Conservation (phyloP, 2,797 vertebrate genomes). For the Cyprinodon diabolis region DNA sequence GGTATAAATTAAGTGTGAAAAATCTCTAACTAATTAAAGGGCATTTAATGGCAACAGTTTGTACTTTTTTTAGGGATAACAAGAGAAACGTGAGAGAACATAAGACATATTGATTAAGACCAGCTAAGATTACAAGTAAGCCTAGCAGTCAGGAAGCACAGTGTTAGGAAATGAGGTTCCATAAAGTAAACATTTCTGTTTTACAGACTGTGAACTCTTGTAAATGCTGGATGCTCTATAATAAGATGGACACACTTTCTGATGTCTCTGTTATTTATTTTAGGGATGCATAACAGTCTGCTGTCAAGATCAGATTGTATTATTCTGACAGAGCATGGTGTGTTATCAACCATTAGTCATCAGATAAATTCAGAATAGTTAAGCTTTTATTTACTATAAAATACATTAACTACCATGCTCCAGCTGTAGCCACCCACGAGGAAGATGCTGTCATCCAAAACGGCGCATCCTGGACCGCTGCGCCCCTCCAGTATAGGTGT, state of each 20-base stretch:
- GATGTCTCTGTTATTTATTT: not conserved
- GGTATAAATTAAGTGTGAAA: not conserved
- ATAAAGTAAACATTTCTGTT: not conserved
- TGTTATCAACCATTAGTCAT: not conserved
- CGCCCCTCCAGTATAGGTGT: conserved; percentile 97
- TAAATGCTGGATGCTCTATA: not conserved
- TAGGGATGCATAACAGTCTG: not conserved
- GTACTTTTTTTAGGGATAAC: not conserved
- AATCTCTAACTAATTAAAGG: too few species aligned
- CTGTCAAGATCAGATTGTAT: not conserved
- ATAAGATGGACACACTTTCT: not conserved
- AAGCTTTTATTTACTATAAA: not conserved
- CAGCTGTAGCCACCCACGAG: conserved; percentile 98
- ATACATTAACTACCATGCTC: conserved; percentile 90
- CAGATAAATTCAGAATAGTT: not conserved
- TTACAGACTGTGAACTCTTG: not conserved
- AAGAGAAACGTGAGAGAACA: not conserved
- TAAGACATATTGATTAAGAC: not conserved
- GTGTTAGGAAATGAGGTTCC: not conserved
- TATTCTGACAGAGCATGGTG: not conserved
- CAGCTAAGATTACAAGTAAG: not conserved
- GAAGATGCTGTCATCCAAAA: conserved; percentile 95
- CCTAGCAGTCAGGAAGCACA: not conserved
- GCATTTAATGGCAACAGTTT: too few species aligned
- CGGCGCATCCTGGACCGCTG: conserved; percentile 95